Base-by-base conservation (phyloP, 2,888 invertebrate species). In the Drosophila histrio region DNA sequence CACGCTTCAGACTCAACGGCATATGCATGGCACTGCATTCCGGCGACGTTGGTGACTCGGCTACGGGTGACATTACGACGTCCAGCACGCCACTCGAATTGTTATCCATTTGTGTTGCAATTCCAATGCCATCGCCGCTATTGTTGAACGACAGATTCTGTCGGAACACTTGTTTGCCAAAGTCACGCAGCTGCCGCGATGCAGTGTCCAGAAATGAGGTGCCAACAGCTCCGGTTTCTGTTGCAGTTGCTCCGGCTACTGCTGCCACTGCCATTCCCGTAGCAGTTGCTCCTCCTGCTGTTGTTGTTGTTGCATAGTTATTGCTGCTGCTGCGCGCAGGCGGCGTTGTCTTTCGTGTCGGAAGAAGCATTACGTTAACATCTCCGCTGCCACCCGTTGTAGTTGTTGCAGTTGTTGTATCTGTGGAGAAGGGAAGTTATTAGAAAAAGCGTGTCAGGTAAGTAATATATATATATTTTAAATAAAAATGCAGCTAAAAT, bases 1-100 rank as follows among this genome's bases (percentile, higher is more conserved):
- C 93, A 75, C 93, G 89, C 49, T 94, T 94, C 3, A 94, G 91
- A 86, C 94, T 93, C 49, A 91, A 92, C 0, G 94, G 93, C 57
- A 94, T 90, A 77, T 93, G 93, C 39, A 93, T 93, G 1, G 82
- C 84, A 73, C 82, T 84, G 56, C 79, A 83, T 59, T 88, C 88
- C 4, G 72, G 72, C 2, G 69, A 59, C 46, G 69, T 57, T 19
- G 70, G 53, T 36, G 64, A 53, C 64, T 68, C 76, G n/a, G 64
- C 36, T 0, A 54, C 53, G 1, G 76, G 56, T 13, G 76, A 53
- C 17, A 60, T 36, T 6, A n/a, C n/a, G n/a, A n/a, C n/a, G n/a
- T n/a, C n/a, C n/a, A n/a, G n/a, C 56, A 28, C 68, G 36, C 28
- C 26, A 15, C 34, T 11, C 30, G 39, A 30, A 47, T 57, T 11